A percentile compares a stretch with the other conserved stretches of the same genome.
These are phyloP conservation scores for Ichneumoninae sp. DNA, from an alignment of 2,888 invertebrate genomes.

Conservation along the genomic window DNA sequence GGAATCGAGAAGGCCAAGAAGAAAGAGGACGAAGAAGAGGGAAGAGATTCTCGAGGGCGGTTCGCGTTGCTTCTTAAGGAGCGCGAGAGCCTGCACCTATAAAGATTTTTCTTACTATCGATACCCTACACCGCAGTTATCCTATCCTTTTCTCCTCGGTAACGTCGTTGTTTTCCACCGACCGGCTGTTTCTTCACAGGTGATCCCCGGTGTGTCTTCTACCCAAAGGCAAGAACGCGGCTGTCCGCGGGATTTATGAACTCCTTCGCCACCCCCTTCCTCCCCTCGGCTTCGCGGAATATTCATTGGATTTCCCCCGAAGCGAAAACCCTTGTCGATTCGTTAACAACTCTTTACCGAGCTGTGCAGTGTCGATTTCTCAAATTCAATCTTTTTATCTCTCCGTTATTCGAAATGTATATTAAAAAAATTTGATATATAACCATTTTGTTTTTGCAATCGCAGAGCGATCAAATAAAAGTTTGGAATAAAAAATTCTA, in stretches of 20 bases:
- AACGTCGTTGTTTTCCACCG: conserved; percentile 42
- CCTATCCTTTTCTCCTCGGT: conserved; percentile 37
- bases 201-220: conserved; percentile 19
- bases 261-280: conserved; percentile 32
- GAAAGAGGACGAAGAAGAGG: conserved; percentile 41
- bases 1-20: conserved; percentile 43
- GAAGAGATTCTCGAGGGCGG: conserved; percentile 62
- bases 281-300: conserved; percentile 21
- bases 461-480: not conserved
- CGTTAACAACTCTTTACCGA: not conserved
- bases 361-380: not conserved
- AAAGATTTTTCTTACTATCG: conserved; percentile 69
- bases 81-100: conserved; percentile 52
- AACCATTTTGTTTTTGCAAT: not conserved
- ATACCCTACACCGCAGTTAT: conserved; percentile 55
- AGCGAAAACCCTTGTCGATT: conserved; percentile 9
- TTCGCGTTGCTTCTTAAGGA: conserved; percentile 60
- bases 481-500: too few relatives aligned
- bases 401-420: not conserved
- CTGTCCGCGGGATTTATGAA: conserved; percentile 50
- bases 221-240: conserved; percentile 14
- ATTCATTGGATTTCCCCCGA: conserved; percentile 46
- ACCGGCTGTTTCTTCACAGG: conserved; percentile 18
- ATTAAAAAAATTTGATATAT: not conserved
- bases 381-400: not conserved